Evolutionary conservation across 2,113 vertebrate genomes (phyloP).

Genomic region (Gallinago undulata): DNA sequence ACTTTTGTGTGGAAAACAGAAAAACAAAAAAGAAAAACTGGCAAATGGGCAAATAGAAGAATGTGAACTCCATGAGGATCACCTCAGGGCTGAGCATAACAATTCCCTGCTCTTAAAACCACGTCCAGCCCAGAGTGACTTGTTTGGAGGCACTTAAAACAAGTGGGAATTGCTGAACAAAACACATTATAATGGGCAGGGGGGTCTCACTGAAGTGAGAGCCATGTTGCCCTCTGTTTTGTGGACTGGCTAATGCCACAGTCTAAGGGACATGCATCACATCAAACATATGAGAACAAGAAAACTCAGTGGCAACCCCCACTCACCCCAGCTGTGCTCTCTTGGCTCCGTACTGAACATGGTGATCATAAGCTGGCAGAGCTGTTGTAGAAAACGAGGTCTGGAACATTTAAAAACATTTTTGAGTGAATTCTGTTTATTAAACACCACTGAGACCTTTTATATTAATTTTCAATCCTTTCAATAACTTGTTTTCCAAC

Average conservation of each 20-base stretch:
- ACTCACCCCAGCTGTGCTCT: constrained; percentile 53
- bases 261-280: background rate
- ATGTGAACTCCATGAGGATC: background rate
- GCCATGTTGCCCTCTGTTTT: background rate
- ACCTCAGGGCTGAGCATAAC: background rate
- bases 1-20: background rate
- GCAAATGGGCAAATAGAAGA: background rate
- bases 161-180: background rate
- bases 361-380: constrained; percentile 34
- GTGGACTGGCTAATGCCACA: background rate
- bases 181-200: background rate
- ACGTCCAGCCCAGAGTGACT: background rate
- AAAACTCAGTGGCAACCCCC: background rate
- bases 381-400: constrained; percentile 36
- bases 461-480: constrained; percentile 60
- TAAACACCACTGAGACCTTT: constrained; percentile 61
- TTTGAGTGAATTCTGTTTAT: constrained; percentile 56
- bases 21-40: background rate
- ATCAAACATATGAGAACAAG: constrained; percentile 1
- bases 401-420: constrained; percentile 47
- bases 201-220: background rate
- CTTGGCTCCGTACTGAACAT: background rate
- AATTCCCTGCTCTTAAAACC: background rate
- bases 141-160: background rate
- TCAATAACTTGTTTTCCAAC: constrained; percentile 67